Conservation (phyloP, 2,888 invertebrate species). For the Odontothrips loti region DNA sequence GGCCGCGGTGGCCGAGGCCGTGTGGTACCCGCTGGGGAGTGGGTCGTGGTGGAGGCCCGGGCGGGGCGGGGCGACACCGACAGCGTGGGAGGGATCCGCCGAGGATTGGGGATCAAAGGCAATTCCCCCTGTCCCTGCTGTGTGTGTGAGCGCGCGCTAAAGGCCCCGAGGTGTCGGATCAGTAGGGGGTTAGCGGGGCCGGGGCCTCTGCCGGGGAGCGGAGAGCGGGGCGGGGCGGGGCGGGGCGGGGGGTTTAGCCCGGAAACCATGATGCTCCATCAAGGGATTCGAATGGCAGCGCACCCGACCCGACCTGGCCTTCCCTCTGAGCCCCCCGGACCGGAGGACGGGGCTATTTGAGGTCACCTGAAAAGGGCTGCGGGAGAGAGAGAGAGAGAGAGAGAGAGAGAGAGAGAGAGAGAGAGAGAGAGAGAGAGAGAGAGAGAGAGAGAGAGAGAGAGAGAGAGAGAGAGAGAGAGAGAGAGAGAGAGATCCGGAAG, state of each 20-base stretch:
- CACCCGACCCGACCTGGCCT: background rate
- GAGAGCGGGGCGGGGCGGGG: background rate
- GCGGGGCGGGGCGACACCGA: background rate
- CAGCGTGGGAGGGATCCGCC: background rate
- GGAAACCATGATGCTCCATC: conserved; percentile 9
- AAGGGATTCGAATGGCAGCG: background rate
- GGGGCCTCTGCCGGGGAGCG: too few relatives aligned
- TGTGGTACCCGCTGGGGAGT: background rate
- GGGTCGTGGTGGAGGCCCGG: background rate
- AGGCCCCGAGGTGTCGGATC: background rate
- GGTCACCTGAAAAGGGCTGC: background rate
- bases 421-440: background rate
- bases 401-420: background rate
- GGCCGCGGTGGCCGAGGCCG: background rate
- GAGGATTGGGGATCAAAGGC: conserved; percentile 2
- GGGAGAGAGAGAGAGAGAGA: background rate
- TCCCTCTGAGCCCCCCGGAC: too few relatives aligned
- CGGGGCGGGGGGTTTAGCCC: background rate
- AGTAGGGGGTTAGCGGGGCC: too few relatives aligned
- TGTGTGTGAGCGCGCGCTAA: background rate
- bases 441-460: background rate
- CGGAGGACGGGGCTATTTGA: background rate
- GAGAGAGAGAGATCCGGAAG: background rate
- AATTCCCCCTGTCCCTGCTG: background rate
- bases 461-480: background rate